Evolutionary conservation across 35 echinoderm and acorn worm species (phyloP).

Genomic region (Stichopus chloronotus): DNA sequence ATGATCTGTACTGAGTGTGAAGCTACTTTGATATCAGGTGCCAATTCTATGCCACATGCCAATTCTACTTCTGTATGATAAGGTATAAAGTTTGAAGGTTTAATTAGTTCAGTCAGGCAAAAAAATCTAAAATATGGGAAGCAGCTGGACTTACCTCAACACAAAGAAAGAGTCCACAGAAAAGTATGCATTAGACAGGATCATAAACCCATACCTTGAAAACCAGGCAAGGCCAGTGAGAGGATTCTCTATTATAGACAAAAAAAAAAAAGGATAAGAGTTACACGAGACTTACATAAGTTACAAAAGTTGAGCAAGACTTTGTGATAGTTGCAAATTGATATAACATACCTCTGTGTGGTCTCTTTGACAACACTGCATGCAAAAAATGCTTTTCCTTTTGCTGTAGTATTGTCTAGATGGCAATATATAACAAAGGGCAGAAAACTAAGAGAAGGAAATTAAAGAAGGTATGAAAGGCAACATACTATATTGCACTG

Average conservation of each 20-base stretch:
- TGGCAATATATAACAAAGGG: no score
- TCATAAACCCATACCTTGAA: slow-evolving; percentile 61
- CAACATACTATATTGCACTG: no score
- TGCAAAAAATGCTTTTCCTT: no score
- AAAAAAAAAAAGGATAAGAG: slow-evolving; percentile 4
- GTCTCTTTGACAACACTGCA: background rate
- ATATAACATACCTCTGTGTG: background rate
- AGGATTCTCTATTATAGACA: slow-evolving; percentile 47
- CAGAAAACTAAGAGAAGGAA: no score
- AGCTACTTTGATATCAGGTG: no score
- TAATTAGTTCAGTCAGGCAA: no score
- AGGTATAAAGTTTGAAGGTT: no score
- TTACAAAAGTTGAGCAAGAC: background rate
- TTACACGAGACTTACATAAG: background rate
- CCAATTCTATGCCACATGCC: no score
- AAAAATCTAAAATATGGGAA: background rate
- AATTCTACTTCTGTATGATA: no score
- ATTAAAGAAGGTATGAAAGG: no score
- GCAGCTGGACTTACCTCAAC: slow-evolving; percentile 64
- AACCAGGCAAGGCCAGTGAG: background rate
- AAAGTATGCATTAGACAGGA: slow-evolving; percentile 64
- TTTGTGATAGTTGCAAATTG: background rate
- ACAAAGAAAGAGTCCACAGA: slow-evolving; percentile 84
- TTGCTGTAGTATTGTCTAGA: no score
- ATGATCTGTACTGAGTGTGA: no score